A percentile compares a stretch with the other conserved stretches of the same genome.
Conservation (phyloP, 2,888 invertebrate genomes). For the Geophilus truncorum region DNA sequence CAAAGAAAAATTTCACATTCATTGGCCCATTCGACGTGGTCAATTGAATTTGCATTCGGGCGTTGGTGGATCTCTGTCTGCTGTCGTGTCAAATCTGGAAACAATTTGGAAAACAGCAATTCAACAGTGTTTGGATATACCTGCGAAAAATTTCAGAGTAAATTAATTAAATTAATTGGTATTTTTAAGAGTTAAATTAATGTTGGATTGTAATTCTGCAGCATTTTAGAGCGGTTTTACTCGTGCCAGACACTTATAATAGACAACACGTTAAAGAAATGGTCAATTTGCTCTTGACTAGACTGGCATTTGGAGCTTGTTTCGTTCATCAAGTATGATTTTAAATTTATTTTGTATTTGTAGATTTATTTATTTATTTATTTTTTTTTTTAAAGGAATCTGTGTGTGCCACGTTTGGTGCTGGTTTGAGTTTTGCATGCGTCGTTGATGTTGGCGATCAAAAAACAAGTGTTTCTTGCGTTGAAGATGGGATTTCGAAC, state of each 20-base stretch:
- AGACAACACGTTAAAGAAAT: constrained; percentile 78
- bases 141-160: constrained; percentile 55
- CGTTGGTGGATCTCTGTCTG: constrained; percentile 77
- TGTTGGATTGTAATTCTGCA: constrained; percentile 53
- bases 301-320: constrained; percentile 79
- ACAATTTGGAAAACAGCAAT: constrained; percentile 82
- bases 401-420: constrained; percentile 78
- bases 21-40: constrained; percentile 83
- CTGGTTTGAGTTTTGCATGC: constrained; percentile 79
- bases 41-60: constrained; percentile 78
- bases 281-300: constrained; percentile 69
- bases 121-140: constrained; percentile 69
- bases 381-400: too few relatives aligned
- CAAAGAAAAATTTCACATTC: constrained; percentile 70
- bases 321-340: constrained; percentile 67
- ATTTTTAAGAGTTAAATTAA: background rate
- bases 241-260: constrained; percentile 85
- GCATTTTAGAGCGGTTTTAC: constrained; percentile 76
- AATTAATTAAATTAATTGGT: too few relatives aligned
- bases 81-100: constrained; percentile 77
- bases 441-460: constrained; percentile 94
- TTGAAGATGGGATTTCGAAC: constrained; percentile 92
- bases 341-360: background rate
- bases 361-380: too few relatives aligned
- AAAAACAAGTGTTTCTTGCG: constrained; percentile 91